phyloP scores from a whole-genome alignment of 2,113 vertebrate genomes.

The Cyprinodon brontotheroides region DNA sequence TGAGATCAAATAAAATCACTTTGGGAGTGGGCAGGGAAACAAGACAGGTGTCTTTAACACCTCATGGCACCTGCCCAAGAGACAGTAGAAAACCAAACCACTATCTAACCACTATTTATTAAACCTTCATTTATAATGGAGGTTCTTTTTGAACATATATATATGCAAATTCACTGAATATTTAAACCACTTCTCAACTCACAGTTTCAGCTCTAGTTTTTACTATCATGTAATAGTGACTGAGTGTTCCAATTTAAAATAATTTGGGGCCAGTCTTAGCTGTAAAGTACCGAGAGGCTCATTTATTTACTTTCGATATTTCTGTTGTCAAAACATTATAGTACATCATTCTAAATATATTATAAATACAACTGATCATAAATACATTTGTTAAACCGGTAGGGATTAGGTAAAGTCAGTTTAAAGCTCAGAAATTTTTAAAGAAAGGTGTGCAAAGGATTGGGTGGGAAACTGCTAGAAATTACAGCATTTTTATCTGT shows the following conservation, averaged over 20 bases:
- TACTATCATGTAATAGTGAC: no score
- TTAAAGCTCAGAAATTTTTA: neutral
- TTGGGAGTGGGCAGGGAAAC: neutral
- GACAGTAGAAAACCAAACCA: neutral
- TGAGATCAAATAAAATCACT: neutral
- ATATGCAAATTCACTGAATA: no score
- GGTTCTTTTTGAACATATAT: neutral
- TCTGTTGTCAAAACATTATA: neutral
- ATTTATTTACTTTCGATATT: neutral
- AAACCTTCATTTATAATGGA: constrained; percentile 2
- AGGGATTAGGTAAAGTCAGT: neutral
- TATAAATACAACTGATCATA: no score
- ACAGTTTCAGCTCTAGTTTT: no score
- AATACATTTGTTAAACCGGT: neutral
- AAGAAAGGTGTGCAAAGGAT: neutral
- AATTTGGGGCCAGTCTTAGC: no score
- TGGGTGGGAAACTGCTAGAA: neutral
- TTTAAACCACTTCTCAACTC: no score
- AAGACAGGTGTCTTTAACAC: constrained; percentile 43
- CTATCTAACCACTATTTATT: neutral
- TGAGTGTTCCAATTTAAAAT: no score
- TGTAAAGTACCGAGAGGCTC: no score
- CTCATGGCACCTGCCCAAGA: constrained; percentile 15
- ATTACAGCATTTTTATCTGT: neutral
- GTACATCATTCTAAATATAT: neutral